These are phyloP conservation scores for Tachina fera DNA, from an alignment of 2,888 invertebrate genomes.

Conservation along the genomic window DNA sequence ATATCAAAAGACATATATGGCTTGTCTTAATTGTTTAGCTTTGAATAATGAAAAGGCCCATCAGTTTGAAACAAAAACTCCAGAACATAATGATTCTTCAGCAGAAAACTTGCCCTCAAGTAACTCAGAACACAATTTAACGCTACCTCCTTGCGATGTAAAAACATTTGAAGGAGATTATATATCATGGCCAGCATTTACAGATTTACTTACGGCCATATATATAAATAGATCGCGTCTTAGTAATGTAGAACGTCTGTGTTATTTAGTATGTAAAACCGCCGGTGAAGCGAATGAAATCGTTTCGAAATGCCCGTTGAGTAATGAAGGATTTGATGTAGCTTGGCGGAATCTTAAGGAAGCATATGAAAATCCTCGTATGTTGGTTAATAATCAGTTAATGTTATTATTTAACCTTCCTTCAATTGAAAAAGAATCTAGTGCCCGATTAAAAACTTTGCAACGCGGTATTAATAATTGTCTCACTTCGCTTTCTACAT, in stretches of 20 bases:
- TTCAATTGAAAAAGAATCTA: neutral
- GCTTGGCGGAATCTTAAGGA: neutral
- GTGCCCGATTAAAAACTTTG: neutral
- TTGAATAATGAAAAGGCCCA: neutral
- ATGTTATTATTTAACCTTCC: conserved; percentile 2
- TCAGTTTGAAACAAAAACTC: neutral
- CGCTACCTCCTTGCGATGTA: neutral
- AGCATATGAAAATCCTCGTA: neutral
- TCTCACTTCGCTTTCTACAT: neutral
- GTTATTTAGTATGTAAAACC: neutral
- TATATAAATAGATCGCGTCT: conserved; percentile 2
- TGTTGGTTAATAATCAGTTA: conserved; percentile 11
- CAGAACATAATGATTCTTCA: too few species aligned
- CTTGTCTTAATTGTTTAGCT: neutral
- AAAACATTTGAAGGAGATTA: neutral
- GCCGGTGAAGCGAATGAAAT: neutral
- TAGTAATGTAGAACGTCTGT: neutral
- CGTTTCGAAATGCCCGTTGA: too few species aligned
- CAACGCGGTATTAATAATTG: conserved; percentile 6
- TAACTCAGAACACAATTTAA: neutral
- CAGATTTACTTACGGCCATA: neutral
- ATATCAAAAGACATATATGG: neutral
- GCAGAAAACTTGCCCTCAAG: too few species aligned
- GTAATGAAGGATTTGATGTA: too few species aligned
- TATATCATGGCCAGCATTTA: neutral